phyloP scores from a whole-genome alignment of 2,797 vertebrate species.

The Eupleurogrammus muticus region DNA sequence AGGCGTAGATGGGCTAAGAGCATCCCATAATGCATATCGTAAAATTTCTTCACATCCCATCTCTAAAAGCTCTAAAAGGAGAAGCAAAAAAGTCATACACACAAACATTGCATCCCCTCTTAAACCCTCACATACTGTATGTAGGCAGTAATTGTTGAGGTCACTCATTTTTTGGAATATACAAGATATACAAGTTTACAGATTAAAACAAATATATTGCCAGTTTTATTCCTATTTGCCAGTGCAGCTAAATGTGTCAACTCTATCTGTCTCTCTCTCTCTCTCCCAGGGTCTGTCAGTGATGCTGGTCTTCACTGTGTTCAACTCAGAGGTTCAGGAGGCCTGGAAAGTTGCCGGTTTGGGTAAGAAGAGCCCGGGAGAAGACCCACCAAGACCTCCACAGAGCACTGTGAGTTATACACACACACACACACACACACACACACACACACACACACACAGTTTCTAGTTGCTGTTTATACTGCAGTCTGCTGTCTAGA shows the following conservation, averaged over 20 bases:
- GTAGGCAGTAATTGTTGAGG: background rate
- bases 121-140: background rate
- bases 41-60: too few species aligned
- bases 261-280: conserved; percentile 2
- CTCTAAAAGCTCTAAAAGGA: too few species aligned
- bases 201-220: background rate
- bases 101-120: too few species aligned
- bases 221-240: too few species aligned
- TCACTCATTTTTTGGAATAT: background rate
- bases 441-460: background rate
- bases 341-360: conserved; percentile 93
- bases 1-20: too few species aligned
- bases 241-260: background rate
- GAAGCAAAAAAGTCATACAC: too few species aligned
- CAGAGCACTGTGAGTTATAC: conserved; percentile 84
- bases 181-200: background rate
- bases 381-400: conserved; percentile 86
- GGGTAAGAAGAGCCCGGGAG: conserved; percentile 89
- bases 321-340: conserved; percentile 93
- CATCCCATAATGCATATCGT: too few species aligned
- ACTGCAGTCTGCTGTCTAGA: too few species aligned
- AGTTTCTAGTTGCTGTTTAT: background rate
- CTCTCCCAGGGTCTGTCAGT: conserved; percentile 88
- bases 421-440: background rate
- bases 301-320: conserved; percentile 92